Evolutionary conservation across 1,140 invertebrate species (phyloP), one percentile per base, ranked within the genome.

Genomic region (Lethocerus indicus): DNA sequence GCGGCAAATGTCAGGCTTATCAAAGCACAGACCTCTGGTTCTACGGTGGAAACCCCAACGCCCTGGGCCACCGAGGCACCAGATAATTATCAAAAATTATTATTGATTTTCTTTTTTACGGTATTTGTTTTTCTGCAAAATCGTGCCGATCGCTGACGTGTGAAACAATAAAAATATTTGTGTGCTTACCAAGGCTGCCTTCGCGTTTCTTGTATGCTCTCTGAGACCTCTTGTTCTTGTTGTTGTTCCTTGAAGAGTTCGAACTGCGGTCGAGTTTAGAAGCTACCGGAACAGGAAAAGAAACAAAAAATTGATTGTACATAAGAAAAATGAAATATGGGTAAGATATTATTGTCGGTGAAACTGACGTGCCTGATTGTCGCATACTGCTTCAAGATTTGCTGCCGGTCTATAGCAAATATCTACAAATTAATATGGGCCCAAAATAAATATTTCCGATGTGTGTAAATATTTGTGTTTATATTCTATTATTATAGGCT

Each of bases 181-280:
- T 41, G 20, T 26, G 23, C 20, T 40, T 48, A 52, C 49, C 49
- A 24, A 52, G 36, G 18, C 49, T 42, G 36, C 36, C 49, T 6
- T 48, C 46, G 18, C 43, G 41, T 20, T 47, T 53, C 9, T 40
- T 26, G 18, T n/a, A 44, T 2, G 40, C 35, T 23, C 52, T 40
- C 32, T 53, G 52, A 44, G 52, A 29, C 29, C 47, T 40, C 25
- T 53, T 53, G 25, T 6, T 43, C 32, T 49, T 49, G 18, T 16
- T 1, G n/a, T 16, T 28, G 5, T 39, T 27, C 20, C 18, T 25
- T 13, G 12, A 24, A 13, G 20, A 3, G n/a, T 39, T 48, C 6
- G 23, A n/a, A 16, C 18, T 18, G 35, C 51, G 14, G 12, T 52
- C 50, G 13, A n/a, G 14, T 25, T 52, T 52, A 46, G 23, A 14